A percentile compares a stretch with the other conserved stretches of the same genome.
Conservation (phyloP, 2,888 invertebrate genomes). For the Polydrusus tereticollis region DNA sequence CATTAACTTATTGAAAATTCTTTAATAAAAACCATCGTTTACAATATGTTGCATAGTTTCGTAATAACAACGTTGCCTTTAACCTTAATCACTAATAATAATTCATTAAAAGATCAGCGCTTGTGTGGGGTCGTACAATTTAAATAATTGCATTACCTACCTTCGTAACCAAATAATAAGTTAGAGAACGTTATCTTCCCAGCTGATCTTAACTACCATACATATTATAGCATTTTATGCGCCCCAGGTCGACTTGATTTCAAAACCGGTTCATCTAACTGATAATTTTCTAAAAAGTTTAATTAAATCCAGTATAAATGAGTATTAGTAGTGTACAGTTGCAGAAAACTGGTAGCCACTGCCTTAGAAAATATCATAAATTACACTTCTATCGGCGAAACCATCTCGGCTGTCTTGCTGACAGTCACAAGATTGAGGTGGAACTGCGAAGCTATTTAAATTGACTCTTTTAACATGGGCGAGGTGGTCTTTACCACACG, state of each 20-base stretch:
- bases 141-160: slow-evolving; percentile 24
- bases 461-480: slow-evolving; percentile 37
- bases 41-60: too few relatives aligned
- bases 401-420: slow-evolving; percentile 38
- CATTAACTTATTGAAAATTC: too few relatives aligned
- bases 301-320: slow-evolving; percentile 55
- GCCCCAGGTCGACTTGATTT: slow-evolving; percentile 14
- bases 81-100: neutral
- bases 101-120: neutral
- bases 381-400: slow-evolving; percentile 42
- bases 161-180: slow-evolving; percentile 20
- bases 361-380: slow-evolving; percentile 54
- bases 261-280: slow-evolving; percentile 55
- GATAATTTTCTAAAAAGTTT: slow-evolving; percentile 56
- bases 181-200: slow-evolving; percentile 21
- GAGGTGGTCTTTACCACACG: slow-evolving; percentile 42
- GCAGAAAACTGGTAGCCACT: slow-evolving; percentile 55
- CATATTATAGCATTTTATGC: slow-evolving; percentile 15
- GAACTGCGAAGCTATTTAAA: slow-evolving; percentile 47
- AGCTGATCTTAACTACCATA: slow-evolving; percentile 26
- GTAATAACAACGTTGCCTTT: neutral
- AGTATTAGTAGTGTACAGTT: slow-evolving; percentile 54
- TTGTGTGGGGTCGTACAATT: slow-evolving; percentile 30
- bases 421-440: slow-evolving; percentile 34
- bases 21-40: too few relatives aligned